Evolutionary conservation across 2,113 vertebrate genomes (phyloP), one percentile per base, ranked within the genome.

Genomic region (Phyllopteryx taeniolatus): DNA sequence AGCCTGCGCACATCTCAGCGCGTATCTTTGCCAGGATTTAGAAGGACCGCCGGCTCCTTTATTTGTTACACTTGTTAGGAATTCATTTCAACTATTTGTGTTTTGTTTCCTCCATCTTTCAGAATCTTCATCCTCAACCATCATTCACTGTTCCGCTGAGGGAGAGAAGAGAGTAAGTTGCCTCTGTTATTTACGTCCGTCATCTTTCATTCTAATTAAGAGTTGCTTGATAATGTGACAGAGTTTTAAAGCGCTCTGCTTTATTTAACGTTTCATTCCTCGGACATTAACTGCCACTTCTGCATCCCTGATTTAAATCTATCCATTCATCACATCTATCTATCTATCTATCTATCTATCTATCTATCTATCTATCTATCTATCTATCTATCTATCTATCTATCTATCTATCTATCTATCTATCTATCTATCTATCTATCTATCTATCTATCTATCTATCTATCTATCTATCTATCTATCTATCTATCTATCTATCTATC

Each of bases 161-260:
- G 44, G 46, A 77, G 67, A 64, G 60, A 77, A 81, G 13, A 84
- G 83, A 87, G 90, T 91, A 87, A 85, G 72, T 72, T 15, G 8
- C 39, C 70, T 1, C 0, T 51, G 46, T 39, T 57, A 27, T 31
- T 13, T 13, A 31, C 63, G 6, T 46, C 68, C 17, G 11, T 72
- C 33, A 27, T 4, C 54, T 20, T 17, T 42, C 5, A 44, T 53
- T 77, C 69, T 12, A 17, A 74, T 64, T 6, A 33, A 11, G 11
- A 74, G 14, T n/a, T 44, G 43, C 20, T 54, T 39, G 20, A 66
- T 43, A 39, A 27, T 53, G 14, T n/a, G 9, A 62, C 54, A 22
- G 56, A 8, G 20, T 43, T 49, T 47, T 46, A 43, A 17, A 27
- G 56, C 1, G 22, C 22, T 31, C 10, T n/a, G 11, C 10, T 57